Conservation (phyloP, 1,140 invertebrate genomes). For the Capitella teleta region DNA sequence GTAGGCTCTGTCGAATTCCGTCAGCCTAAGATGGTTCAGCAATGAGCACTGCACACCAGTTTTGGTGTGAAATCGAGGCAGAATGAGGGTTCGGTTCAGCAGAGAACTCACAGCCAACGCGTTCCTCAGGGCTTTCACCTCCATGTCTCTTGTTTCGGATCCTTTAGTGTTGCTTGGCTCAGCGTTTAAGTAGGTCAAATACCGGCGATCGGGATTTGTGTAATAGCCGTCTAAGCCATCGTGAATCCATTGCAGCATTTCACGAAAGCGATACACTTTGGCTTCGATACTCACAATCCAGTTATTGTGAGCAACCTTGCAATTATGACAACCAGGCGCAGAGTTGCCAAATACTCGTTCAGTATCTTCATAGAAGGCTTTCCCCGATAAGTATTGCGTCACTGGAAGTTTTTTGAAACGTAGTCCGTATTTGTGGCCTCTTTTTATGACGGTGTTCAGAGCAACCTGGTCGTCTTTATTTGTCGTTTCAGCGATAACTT, state of each 20-base stretch:
- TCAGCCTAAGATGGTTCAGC: too few species aligned
- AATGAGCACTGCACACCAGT: too few species aligned
- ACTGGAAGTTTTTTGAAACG: not conserved
- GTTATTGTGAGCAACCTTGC: constrained; percentile 13
- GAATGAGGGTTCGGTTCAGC: constrained; percentile 9
- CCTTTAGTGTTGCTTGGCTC: not conserved
- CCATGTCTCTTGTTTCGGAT: not conserved
- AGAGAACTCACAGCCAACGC: constrained; percentile 9
- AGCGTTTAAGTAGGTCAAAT: constrained; percentile 10
- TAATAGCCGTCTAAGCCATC: constrained; percentile 13
- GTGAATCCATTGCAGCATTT: constrained; percentile 9
- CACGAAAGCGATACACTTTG: constrained; percentile 11
- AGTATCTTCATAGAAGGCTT: constrained; percentile 8
- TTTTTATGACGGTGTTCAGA: not conserved
- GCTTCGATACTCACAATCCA: constrained; percentile 14
- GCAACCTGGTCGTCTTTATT: not conserved
- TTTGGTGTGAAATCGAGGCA: constrained; percentile 12
- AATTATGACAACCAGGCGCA: constrained; percentile 1
- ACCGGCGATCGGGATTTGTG: not conserved
- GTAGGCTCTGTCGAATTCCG: too few species aligned
- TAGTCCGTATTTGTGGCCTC: not conserved
- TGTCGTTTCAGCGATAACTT: not conserved
- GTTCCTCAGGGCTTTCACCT: constrained; percentile 7
- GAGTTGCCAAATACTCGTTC: constrained; percentile 1
- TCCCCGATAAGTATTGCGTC: constrained; percentile 2